Percentiles rank a stretch among this genome's conserved stretches.
Evolutionary conservation across 2,113 vertebrate species (phyloP).

Genomic region (Variabilichromis moorii): DNA sequence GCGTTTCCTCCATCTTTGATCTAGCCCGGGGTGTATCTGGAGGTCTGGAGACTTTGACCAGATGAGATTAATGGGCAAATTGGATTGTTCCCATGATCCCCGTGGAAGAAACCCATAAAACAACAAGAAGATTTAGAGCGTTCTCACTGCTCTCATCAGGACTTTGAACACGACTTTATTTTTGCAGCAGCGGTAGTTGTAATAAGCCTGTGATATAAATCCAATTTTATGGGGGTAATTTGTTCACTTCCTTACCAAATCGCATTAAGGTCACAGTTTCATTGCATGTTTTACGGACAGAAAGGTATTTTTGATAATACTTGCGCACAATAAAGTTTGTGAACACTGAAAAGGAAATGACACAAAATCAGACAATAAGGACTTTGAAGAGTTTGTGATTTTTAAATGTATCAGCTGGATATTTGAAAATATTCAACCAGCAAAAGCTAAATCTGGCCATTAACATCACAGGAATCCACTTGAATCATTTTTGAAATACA

Average conservation of each 20-base stretch:
- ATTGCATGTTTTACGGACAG: not conserved
- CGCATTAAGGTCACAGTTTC: not conserved
- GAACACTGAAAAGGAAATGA: not conserved
- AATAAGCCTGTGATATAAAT: not conserved
- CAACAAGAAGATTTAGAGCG: slow-evolving; percentile 12
- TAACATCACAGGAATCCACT: not conserved
- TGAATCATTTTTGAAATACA: not conserved
- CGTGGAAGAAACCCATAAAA: slow-evolving; percentile 47
- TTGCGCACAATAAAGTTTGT: not conserved
- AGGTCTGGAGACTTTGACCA: slow-evolving; percentile 41
- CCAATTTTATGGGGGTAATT: slow-evolving; percentile 2
- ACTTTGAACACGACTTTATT: slow-evolving; percentile 9
- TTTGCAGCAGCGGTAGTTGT: not conserved
- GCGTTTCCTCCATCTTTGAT: slow-evolving; percentile 68
- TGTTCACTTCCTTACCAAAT: not conserved
- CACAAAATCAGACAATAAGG: not conserved
- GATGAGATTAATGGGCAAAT: slow-evolving; percentile 60
- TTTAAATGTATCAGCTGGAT: not conserved
- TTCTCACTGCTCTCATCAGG: not conserved
- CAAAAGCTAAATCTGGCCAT: not conserved
- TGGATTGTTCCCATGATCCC: slow-evolving; percentile 57
- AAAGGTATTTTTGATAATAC: not conserved
- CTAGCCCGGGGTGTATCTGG: slow-evolving; percentile 32
- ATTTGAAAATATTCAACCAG: not conserved
- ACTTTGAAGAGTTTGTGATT: not conserved